phyloP scores from a whole-genome alignment of 2,888 invertebrate genomes.

The Drosophila tripunctata region DNA sequence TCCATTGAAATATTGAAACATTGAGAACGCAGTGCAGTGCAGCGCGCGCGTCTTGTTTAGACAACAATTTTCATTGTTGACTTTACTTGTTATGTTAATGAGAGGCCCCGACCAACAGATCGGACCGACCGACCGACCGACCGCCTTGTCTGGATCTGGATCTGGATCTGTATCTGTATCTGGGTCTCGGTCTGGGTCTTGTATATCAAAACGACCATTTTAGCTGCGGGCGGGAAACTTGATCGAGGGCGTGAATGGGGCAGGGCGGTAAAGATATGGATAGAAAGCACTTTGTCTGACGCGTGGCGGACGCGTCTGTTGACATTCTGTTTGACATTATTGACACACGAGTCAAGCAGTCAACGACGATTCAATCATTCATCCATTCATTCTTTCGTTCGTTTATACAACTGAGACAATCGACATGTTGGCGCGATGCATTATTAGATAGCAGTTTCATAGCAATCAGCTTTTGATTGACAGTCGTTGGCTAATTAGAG shows the following conservation, averaged over 20 bases:
- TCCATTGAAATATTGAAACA: constrained; percentile 59
- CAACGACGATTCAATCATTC: constrained; percentile 42
- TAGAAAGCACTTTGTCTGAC: constrained; percentile 51
- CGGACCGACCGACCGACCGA: background rate
- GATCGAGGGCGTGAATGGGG: background rate
- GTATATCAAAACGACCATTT: constrained; percentile 36
- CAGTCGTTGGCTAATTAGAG: constrained; percentile 55
- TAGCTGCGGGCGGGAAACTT: constrained; percentile 19
- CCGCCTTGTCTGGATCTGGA: constrained; percentile 26
- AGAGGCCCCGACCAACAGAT: constrained; percentile 43
- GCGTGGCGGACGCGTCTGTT: constrained; percentile 73
- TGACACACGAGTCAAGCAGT: constrained; percentile 72
- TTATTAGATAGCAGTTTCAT: constrained; percentile 18
- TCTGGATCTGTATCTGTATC: constrained; percentile 9
- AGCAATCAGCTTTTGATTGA: constrained; percentile 37
- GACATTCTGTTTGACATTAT: constrained; percentile 75
- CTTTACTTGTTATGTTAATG: constrained; percentile 80
- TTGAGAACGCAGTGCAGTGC: constrained; percentile 11
- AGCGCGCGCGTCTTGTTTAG: constrained; percentile 75
- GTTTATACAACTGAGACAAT: constrained; percentile 28
- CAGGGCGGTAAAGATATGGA: background rate
- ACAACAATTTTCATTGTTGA: constrained; percentile 78
- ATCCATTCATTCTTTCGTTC: background rate
- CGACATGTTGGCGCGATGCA: constrained; percentile 22
- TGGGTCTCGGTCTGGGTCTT: constrained; percentile 15